Conservation (phyloP, 2,797 vertebrate species). For the Trachurus trachurus region DNA sequence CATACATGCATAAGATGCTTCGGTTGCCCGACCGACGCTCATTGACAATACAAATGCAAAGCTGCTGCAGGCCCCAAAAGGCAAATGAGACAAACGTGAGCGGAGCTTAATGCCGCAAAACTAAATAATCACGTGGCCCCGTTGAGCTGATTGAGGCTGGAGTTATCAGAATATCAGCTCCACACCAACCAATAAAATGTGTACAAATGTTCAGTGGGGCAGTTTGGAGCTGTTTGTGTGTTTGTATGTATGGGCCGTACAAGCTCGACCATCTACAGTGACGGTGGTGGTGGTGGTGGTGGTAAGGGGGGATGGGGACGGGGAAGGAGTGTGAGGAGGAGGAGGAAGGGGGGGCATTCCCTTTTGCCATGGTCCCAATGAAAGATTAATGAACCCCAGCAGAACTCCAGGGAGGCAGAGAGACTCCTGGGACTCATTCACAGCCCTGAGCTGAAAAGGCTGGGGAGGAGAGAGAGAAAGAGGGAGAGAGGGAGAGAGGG, state of each 20-base stretch:
- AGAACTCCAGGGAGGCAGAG: constrained; percentile 86
- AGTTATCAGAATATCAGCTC: constrained; percentile 38
- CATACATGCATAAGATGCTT: constrained; percentile 62
- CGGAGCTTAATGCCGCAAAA: constrained; percentile 55
- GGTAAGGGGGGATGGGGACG: not conserved
- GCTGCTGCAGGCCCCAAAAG: constrained; percentile 57
- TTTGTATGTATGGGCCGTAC: constrained; percentile 1
- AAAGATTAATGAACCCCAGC: constrained; percentile 90
- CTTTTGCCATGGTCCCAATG: constrained; percentile 81
- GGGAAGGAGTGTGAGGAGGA: not conserved
- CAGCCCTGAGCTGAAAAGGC: constrained; percentile 85
- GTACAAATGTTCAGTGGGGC: constrained; percentile 34
- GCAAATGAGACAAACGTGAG: constrained; percentile 56
- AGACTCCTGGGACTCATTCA: constrained; percentile 87
- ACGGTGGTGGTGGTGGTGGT: constrained; percentile 25
- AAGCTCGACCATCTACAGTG: constrained; percentile 46
- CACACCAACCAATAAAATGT: constrained; percentile 8
- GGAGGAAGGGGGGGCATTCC: no score
- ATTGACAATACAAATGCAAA: constrained; percentile 76
- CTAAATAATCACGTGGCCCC: constrained; percentile 45
- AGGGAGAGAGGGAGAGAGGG: constrained; percentile 52
- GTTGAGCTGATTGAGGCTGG: constrained; percentile 32
- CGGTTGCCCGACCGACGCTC: constrained; percentile 55
- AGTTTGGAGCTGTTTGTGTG: constrained; percentile 32
- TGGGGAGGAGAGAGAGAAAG: constrained; percentile 60